Evolutionary conservation across 1,140 invertebrate genomes (phyloP).

Genomic region (Apis cerana): DNA sequence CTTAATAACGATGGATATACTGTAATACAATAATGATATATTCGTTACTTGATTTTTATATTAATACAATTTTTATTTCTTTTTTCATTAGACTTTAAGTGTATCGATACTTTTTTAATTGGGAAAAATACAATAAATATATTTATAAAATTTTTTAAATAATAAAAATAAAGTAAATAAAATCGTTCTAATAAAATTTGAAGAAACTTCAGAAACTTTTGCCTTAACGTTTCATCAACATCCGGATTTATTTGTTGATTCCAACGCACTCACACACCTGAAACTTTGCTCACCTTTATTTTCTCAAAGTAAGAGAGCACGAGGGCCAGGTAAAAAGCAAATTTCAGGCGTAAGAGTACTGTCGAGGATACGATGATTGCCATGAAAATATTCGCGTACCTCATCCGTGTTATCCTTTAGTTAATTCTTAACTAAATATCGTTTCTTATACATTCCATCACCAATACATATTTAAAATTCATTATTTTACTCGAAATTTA

Average conservation of each 20-base stretch:
- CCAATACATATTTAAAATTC: neutral
- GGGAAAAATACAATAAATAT: neutral
- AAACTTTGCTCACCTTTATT: slow-evolving; percentile 81
- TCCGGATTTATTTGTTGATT: slow-evolving; percentile 57
- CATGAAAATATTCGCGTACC: neutral
- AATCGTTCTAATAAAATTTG: neutral
- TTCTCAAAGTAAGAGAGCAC: slow-evolving; percentile 72
- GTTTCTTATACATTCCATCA: neutral
- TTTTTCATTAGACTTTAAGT: neutral
- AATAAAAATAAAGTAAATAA: neutral
- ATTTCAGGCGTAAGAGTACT: slow-evolving; percentile 80
- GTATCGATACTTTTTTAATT: neutral
- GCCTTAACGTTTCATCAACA: neutral
- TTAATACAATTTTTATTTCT: neutral
- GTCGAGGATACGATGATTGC: slow-evolving; percentile 57
- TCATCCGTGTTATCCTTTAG: too few species aligned
- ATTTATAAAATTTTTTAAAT: neutral
- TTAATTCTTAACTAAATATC: neutral
- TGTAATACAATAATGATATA: too few species aligned
- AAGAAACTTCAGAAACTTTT: neutral
- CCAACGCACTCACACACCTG: slow-evolving; percentile 79
- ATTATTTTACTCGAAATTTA: neutral
- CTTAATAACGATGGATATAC: too few species aligned
- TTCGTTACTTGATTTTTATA: too few species aligned
- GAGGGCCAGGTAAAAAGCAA: slow-evolving; percentile 79